Percentiles rank a stretch among this genome's conserved stretches.
phyloP scores from a whole-genome alignment of 2,888 invertebrate genomes.

The Taenaris catops region DNA sequence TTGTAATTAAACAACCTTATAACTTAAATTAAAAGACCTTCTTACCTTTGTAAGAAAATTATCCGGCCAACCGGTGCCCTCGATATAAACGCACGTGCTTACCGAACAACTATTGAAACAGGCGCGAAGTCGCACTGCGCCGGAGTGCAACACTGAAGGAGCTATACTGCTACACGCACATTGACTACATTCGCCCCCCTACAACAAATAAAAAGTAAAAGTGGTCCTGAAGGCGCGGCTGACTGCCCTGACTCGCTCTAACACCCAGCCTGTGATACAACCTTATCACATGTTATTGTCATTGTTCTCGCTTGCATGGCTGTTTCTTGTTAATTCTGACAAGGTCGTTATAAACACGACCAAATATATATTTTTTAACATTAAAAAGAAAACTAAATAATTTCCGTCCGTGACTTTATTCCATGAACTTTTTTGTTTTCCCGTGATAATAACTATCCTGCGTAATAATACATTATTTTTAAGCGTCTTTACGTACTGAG shows the following conservation, averaged over 20 bases:
- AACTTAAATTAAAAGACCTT: no score
- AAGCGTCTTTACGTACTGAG: no score
- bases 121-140: conserved; percentile 33
- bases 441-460: no score
- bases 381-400: no score
- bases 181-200: conserved; percentile 30
- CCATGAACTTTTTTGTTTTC: no score
- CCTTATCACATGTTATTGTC: conserved; percentile 25
- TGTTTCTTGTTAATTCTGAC: conserved; percentile 15
- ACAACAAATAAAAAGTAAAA: conserved; percentile 59
- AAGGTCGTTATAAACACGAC: conserved; percentile 7
- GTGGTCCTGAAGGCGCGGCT: conserved; percentile 66
- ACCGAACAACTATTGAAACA: conserved; percentile 11
- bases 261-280: conserved; percentile 24
- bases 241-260: conserved; percentile 47
- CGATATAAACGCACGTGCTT: conserved; percentile 15
- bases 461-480: no score
- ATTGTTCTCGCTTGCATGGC: conserved; percentile 40
- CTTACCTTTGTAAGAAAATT: no score
- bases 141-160: conserved; percentile 37
- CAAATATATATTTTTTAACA: no score
- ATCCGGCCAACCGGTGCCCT: conserved; percentile 8
- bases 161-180: conserved; percentile 22
- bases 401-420: no score
- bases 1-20: no score